Evolutionary conservation across 2,888 invertebrate species (phyloP).

Genomic region (Sycophila texana): DNA sequence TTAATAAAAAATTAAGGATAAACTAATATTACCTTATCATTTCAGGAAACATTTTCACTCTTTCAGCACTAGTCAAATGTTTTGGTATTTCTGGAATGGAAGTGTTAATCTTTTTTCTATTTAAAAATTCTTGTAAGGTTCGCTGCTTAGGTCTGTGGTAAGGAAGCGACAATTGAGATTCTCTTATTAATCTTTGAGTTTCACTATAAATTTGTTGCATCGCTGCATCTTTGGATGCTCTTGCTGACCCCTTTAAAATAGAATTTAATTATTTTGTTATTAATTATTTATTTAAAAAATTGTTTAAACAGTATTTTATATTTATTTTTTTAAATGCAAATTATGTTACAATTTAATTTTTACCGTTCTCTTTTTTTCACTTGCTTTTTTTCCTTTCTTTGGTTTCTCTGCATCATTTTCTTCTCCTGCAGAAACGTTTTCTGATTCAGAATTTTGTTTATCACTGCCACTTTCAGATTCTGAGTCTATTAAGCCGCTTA

Average conservation of each 20-base stretch:
- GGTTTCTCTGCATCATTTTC: slow-evolving; percentile 42
- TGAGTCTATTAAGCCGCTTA: slow-evolving; percentile 61
- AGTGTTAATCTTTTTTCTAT: slow-evolving; percentile 72
- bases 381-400: slow-evolving; percentile 47
- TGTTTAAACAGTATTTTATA: not conserved
- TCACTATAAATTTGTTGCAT: slow-evolving; percentile 89
- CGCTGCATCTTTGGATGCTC: slow-evolving; percentile 78
- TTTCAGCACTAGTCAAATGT: slow-evolving; percentile 74
- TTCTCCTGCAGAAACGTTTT: slow-evolving; percentile 40
- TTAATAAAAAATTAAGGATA: slow-evolving; percentile 22
- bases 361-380: slow-evolving; percentile 57
- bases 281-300: not conserved
- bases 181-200: slow-evolving; percentile 87
- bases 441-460: not conserved
- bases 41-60: slow-evolving; percentile 82
- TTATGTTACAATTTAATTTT: not conserved
- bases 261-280: not conserved
- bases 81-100: slow-evolving; percentile 62
- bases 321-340: not conserved
- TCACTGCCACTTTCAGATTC: slow-evolving; percentile 62
- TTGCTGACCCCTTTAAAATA: slow-evolving; percentile 50
- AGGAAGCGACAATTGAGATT: slow-evolving; percentile 86
- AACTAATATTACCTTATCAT: slow-evolving; percentile 65
- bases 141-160: slow-evolving; percentile 91
- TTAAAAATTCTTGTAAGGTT: slow-evolving; percentile 87